Conservation (phyloP, 1,140 invertebrate species). For the Drosophila tristis region DNA sequence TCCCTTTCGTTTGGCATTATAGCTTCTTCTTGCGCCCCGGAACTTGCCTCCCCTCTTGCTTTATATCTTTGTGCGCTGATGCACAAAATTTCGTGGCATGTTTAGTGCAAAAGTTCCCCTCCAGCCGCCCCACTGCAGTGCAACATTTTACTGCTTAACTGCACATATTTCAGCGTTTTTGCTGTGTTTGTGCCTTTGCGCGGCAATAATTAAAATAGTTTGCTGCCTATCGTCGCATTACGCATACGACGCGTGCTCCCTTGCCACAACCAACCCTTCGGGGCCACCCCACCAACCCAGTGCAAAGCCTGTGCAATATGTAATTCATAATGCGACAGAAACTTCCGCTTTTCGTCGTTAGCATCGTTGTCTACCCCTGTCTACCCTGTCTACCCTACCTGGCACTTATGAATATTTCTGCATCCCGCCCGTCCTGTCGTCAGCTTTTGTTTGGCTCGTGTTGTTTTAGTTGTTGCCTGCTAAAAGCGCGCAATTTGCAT, state of each 20-base stretch:
- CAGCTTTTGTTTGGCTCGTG: slow-evolving; percentile 16
- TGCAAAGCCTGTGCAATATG: slow-evolving; percentile 32
- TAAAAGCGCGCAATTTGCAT: slow-evolving; percentile 78
- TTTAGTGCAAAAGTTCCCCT: slow-evolving; percentile 10
- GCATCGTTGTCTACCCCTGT: neutral
- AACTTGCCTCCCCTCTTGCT: neutral
- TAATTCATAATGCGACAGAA: slow-evolving; percentile 77
- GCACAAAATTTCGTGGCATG: slow-evolving; percentile 33
- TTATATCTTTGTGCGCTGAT: slow-evolving; percentile 29
- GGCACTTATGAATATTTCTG: slow-evolving; percentile 77
- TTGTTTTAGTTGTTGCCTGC: slow-evolving; percentile 50
- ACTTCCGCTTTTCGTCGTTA: slow-evolving; percentile 55
- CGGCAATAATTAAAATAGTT: slow-evolving; percentile 78
- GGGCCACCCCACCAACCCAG: no score
- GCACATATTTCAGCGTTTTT: slow-evolving; percentile 44
- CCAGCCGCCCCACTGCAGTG: neutral
- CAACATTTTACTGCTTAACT: slow-evolving; percentile 27
- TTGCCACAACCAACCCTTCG: no score
- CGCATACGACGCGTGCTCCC: slow-evolving; percentile 56
- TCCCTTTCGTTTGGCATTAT: slow-evolving; percentile 15
- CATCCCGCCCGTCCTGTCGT: neutral
- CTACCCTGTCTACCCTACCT: slow-evolving; percentile 26
- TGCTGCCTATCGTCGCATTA: slow-evolving; percentile 74
- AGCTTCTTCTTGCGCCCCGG: slow-evolving; percentile 9
- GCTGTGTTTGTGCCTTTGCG: slow-evolving; percentile 36